Percentiles rank a stretch among this genome's conserved stretches.
Evolutionary conservation across 2,888 invertebrate species (phyloP).

Genomic region (Drosophila kuntzei): DNA sequence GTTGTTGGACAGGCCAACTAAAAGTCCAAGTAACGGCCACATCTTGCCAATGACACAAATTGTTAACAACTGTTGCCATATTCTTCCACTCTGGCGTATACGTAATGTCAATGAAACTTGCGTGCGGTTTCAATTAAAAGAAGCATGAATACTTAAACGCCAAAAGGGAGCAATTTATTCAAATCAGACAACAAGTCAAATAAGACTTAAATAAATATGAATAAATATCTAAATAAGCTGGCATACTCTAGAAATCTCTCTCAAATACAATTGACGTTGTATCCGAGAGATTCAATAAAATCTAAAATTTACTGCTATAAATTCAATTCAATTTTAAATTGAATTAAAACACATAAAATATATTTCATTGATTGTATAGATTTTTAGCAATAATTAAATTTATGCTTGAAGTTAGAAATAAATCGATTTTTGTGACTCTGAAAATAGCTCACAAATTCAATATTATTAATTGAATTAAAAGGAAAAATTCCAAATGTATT

Average conservation of each 20-base stretch:
- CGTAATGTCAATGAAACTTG: conserved; percentile 7
- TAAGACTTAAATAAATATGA: background rate
- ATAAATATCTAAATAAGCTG: background rate
- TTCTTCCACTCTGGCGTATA: conserved; percentile 8
- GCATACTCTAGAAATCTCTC: background rate
- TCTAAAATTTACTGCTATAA: too few species aligned
- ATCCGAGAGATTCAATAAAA: too few species aligned
- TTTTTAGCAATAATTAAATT: too few species aligned
- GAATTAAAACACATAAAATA: background rate
- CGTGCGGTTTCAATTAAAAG: conserved; percentile 22
- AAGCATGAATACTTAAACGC: conserved; percentile 1
- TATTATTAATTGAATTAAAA: too few species aligned
- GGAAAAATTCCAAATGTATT: too few species aligned
- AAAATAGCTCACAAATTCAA: too few species aligned
- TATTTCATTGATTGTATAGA: background rate
- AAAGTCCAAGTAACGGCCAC: conserved; percentile 39
- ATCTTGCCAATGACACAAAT: conserved; percentile 11
- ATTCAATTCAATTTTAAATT: too few species aligned
- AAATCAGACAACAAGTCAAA: background rate
- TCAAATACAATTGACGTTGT: too few species aligned
- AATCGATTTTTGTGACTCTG: too few species aligned
- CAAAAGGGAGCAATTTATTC: conserved; percentile 6
- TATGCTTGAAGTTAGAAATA: too few species aligned
- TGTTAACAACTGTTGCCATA: background rate
- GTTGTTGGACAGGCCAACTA: conserved; percentile 19